Percentiles rank a stretch among this genome's conserved stretches.
phyloP scores from a whole-genome alignment of 2,888 invertebrate genomes.

The Lycocerus yunnanus region DNA sequence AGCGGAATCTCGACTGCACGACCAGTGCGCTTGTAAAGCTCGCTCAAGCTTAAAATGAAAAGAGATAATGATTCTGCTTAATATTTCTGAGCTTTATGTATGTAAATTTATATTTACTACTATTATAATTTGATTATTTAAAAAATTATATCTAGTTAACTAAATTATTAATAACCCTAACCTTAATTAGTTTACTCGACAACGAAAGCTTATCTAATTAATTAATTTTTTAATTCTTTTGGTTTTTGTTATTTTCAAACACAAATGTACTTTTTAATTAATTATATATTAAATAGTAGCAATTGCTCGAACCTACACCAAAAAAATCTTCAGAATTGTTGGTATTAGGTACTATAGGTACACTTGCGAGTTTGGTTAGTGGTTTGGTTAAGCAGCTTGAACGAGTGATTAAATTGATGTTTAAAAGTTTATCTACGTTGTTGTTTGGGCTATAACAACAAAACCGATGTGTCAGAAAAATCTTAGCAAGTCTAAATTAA shows the following conservation, averaged over 20 bases:
- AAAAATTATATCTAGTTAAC: neutral
- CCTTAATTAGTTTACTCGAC: neutral
- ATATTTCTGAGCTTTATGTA: conserved; percentile 17
- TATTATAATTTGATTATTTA: conserved; percentile 2
- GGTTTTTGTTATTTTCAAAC: neutral
- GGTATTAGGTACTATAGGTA: neutral
- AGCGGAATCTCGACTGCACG: conserved; percentile 39
- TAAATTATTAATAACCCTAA: neutral
- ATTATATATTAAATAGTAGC: neutral
- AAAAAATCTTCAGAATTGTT: neutral
- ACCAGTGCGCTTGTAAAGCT: conserved; percentile 23
- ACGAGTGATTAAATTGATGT: neutral
- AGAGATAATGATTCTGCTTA: conserved; percentile 19
- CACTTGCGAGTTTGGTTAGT: neutral
- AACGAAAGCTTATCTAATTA: neutral
- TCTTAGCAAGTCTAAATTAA: neutral
- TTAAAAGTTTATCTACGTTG: neutral
- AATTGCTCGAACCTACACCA: too few species aligned
- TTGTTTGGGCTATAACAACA: neutral
- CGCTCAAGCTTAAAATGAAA: conserved; percentile 26
- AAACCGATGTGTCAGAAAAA: neutral
- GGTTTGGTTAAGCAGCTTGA: neutral
- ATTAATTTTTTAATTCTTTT: neutral
- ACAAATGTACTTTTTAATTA: neutral
- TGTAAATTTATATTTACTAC: conserved; percentile 4